Evolutionary conservation across 1,140 invertebrate genomes (phyloP), one percentile per base, ranked within the genome.

Genomic region (Tribolium madens): DNA sequence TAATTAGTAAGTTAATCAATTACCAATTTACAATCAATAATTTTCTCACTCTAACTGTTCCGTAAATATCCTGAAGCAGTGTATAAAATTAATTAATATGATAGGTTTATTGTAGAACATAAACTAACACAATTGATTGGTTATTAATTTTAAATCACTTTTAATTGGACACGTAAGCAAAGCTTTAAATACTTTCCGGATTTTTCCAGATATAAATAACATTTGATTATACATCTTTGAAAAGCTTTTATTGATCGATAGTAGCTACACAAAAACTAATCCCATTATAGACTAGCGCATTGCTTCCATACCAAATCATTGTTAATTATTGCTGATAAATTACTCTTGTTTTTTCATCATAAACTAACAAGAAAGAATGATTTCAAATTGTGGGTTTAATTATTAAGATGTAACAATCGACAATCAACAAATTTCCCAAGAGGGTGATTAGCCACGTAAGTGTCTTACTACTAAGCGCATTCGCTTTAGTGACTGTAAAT

Each of bases 401-500:
- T 69, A 75, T 75, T 75, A 68, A 69, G 74, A 50, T 48, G 74
- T 68, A 69, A 26, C 57, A 42, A 75, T 75, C 57, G 74, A 75
- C 75, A 76, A 71, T 72, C 75, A 76, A 76, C 31, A 76, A 71
- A 76, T 76, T 76, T 76, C 75, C 75, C 75, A 57, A 14, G 69
- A 36, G 75, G 75, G 75, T 64, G 75, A 76, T 76, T 76, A 76
- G 48, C 47, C 48, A 72, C 50, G 21, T 36, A 52, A 52, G 71
- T 52, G 52, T 46, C 33, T 42, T 73, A 15, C 21, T 73, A 36
- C 33, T 53, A 53, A 73, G 48, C 14, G 52, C 21, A 57, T 53
- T 36, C 47, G 26, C 9, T 9, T 64, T 64, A 64, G 21, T 33
- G 57, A 64, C 26, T 31, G 4, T 64, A 42, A 64, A 64, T 64